These are phyloP conservation scores for Heliconius hortense DNA, from an alignment of 2,888 invertebrate species.

Conservation along the genomic window DNA sequence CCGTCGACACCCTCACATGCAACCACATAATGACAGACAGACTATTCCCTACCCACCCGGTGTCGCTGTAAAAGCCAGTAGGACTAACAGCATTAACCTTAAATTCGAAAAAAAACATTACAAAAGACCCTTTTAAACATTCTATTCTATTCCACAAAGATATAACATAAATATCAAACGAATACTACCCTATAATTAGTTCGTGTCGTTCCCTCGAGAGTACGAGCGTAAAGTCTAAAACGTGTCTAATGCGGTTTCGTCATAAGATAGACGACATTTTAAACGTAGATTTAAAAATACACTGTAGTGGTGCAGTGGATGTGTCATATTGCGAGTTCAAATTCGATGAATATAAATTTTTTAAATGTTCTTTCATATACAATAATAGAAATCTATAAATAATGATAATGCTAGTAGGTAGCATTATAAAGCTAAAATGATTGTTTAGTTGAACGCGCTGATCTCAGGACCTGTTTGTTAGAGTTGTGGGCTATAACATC, in stretches of 20 bases:
- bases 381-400: no score
- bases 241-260: slow-evolving; percentile 15
- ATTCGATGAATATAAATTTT: background rate
- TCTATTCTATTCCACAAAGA: slow-evolving; percentile 3
- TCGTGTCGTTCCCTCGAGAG: slow-evolving; percentile 3
- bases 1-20: no score
- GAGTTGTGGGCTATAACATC: no score
- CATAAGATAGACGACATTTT: slow-evolving; percentile 6
- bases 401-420: no score
- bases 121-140: background rate
- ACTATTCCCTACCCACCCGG: no score
- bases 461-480: no score
- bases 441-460: no score
- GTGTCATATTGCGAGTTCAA: background rate
- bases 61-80: no score
- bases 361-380: background rate
- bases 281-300: background rate
- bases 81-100: no score
- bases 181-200: slow-evolving; percentile 11
- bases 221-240: slow-evolving; percentile 4
- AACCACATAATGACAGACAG: no score
- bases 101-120: background rate
- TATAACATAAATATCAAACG: slow-evolving; percentile 13
- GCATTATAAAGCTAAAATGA: no score
- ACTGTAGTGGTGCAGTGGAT: background rate